These are phyloP conservation scores for Dasypolia templi DNA, from an alignment of 2,888 invertebrate species.

Conservation along the genomic window DNA sequence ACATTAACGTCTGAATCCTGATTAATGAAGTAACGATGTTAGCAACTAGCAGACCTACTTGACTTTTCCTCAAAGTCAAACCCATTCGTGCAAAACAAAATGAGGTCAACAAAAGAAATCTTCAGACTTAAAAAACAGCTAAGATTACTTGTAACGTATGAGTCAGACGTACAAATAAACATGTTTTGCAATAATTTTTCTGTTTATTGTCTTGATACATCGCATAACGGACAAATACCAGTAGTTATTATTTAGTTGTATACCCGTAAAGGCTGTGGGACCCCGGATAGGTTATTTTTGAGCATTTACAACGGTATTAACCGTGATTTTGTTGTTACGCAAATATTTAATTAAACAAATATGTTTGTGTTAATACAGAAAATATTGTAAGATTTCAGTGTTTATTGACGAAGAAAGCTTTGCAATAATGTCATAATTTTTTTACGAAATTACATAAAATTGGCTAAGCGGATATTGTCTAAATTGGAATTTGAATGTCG, in stretches of 20 bases:
- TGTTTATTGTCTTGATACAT: constrained; percentile 42
- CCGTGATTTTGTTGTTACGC: constrained; percentile 35
- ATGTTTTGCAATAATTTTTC: constrained; percentile 41
- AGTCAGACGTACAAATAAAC: constrained; percentile 48
- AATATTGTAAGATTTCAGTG: not conserved
- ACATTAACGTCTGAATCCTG: not conserved
- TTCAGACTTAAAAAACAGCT: not conserved
- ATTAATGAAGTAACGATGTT: not conserved
- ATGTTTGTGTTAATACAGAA: not conserved
- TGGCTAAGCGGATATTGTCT: not conserved
- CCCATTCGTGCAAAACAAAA: not conserved
- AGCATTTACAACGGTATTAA: constrained; percentile 21
- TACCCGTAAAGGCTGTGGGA: constrained; percentile 67
- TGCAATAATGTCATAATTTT: not conserved
- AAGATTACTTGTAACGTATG: constrained; percentile 14
- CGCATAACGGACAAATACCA: constrained; percentile 52
- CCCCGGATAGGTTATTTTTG: constrained; percentile 25
- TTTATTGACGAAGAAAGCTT: not conserved
- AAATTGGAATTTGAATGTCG: not conserved
- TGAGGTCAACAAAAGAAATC: not conserved
- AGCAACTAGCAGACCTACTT: not conserved
- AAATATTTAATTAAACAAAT: constrained; percentile 5
- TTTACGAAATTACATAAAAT: not conserved
- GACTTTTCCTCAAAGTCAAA: too few relatives aligned
- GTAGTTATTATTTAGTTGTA: constrained; percentile 55